Conservation (phyloP, 1,140 invertebrate species). For the Melitaea cinxia region DNA sequence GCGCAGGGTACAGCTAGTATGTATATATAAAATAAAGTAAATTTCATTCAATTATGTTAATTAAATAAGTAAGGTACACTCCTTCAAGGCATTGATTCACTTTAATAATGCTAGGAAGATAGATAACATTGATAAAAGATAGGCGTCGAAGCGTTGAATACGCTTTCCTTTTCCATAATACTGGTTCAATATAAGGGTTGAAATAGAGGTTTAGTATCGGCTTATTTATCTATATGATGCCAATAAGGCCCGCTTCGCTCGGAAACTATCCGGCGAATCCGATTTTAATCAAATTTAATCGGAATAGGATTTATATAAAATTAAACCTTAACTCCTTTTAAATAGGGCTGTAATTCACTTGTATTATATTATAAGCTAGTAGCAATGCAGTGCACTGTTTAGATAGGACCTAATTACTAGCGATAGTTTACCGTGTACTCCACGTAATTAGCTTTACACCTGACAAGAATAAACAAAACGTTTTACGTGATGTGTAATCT, state of each 20-base stretch:
- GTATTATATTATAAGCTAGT: not conserved
- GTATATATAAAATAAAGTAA: too few relatives aligned
- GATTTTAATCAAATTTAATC: conserved; percentile 32
- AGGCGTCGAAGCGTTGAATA: not conserved
- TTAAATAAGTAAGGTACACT: too few relatives aligned
- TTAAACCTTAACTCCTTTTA: not conserved
- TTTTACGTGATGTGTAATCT: not conserved
- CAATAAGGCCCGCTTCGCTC: conserved; percentile 18
- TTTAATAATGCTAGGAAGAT: too few relatives aligned
- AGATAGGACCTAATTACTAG: not conserved
- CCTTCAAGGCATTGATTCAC: too few relatives aligned
- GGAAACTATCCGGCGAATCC: conserved; percentile 9
- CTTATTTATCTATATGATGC: conserved; percentile 24
- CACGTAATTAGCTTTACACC: not conserved
- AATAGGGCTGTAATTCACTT: not conserved
- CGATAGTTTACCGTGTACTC: not conserved
- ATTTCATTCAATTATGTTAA: too few relatives aligned
- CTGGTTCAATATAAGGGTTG: conserved; percentile 19
- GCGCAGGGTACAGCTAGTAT: too few relatives aligned
- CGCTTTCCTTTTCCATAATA: conserved; percentile 10
- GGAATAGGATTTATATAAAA: not conserved
- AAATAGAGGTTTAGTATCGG: conserved; percentile 12
- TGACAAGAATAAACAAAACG: not conserved
- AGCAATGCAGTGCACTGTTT: conserved; percentile 3
- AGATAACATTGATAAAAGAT: not conserved